Percentiles rank a stretch among this genome's conserved stretches.
These are phyloP conservation scores for Dermatemys mawii DNA, from an alignment of 2,113 vertebrate species.

Conservation along the genomic window DNA sequence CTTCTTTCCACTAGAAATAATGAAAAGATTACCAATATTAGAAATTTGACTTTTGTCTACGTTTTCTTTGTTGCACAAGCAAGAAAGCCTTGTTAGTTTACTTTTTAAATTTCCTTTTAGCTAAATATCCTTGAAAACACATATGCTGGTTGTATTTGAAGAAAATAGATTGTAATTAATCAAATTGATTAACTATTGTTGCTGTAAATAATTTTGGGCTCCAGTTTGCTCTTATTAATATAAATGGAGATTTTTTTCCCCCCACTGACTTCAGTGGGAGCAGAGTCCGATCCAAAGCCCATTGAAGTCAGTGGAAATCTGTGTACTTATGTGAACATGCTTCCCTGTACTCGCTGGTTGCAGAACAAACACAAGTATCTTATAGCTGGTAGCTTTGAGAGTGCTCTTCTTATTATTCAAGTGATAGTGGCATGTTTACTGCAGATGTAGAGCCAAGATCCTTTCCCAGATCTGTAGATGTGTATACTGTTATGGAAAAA, in stretches of 20 bases:
- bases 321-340: neutral
- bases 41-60: neutral
- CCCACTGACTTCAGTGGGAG: neutral
- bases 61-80: neutral
- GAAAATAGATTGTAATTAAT: neutral
- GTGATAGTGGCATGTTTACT: neutral
- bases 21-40: neutral
- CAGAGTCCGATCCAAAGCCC: neutral
- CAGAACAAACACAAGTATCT: too few species aligned
- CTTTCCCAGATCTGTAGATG: neutral
- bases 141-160: neutral
- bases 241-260: neutral
- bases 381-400: too few species aligned
- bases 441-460: too few species aligned
- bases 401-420: neutral
- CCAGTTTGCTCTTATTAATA: neutral
- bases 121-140: too few species aligned
- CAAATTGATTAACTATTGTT: constrained; percentile 1
- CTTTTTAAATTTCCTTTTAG: neutral
- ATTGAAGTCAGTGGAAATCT: neutral
- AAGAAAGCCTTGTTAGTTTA: neutral
- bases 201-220: neutral
- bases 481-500: neutral
- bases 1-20: neutral
- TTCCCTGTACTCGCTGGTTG: neutral